phyloP scores from a whole-genome alignment of 2,113 vertebrate species.

The Corynorhinus townsendii region DNA sequence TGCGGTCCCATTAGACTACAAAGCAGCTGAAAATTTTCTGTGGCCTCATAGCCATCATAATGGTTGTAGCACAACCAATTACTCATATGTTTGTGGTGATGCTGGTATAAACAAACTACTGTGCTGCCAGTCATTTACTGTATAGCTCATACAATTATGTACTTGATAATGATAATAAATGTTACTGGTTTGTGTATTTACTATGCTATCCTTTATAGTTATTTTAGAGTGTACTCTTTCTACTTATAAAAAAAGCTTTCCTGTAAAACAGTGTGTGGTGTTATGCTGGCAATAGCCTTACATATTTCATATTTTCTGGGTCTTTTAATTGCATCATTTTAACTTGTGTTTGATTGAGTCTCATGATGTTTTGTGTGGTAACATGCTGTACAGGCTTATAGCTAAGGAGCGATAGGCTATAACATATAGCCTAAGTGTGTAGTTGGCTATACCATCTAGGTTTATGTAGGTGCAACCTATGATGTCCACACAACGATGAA shows the following conservation, averaged over 20 bases:
- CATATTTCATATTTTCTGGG: background rate
- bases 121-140: background rate
- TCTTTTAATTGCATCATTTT: background rate
- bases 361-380: background rate
- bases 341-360: background rate
- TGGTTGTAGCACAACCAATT: background rate
- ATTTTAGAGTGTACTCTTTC: background rate
- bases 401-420: background rate
- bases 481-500: background rate
- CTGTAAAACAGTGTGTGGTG: background rate
- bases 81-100: background rate
- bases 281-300: background rate
- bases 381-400: background rate
- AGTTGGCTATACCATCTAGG: background rate
- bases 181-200: background rate
- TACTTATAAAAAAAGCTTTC: background rate
- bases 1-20: background rate
- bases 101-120: background rate
- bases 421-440: background rate
- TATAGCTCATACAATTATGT: background rate
- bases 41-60: background rate
- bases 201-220: background rate
- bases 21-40: background rate
- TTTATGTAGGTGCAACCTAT: background rate
- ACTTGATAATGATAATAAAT: background rate